Evolutionary conservation across 2,113 vertebrate species (phyloP), one percentile per base, ranked within the genome.

Genomic region (Mystacornis crossleyi): DNA sequence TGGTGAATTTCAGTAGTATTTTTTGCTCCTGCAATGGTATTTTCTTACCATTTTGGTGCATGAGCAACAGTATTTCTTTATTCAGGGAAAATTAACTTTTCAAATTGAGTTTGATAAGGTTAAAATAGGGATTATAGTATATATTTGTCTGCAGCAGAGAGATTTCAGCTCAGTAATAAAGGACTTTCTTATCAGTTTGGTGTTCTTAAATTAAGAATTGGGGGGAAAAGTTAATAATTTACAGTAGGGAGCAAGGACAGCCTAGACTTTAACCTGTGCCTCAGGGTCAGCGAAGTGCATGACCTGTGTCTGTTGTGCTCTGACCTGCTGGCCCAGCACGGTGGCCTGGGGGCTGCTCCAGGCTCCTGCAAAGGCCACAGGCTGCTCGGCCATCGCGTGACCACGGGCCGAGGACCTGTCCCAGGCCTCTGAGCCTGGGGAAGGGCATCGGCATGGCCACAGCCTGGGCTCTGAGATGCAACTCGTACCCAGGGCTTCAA

Each of bases 371-470:
- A 15, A 31, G 58, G 73, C 33, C 7, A 48, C 48, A 34, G 42
- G 48, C 82, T 77, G 79, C 48, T 87, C 5, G 2, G 69, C 33
- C 3, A 2, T 14, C 0, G 0, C 1, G 0, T 3, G 20, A 12
- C 19, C 70, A 4, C 0, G 3, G 54, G 17, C 53, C 18, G 10
- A 10, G 83, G 51, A 60, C 21, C 38, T 5, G 5, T 14, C 58
- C 67, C 26, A 8, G 69, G 17, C 17, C 45, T 89, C 65, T 71
- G 73, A 69, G 26, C 2, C 1, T 5, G 43, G 47, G 69, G 4
- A 73, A 51, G 69, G 36, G 26, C 36, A 23, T 11, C 15, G 21
- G 10, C 28, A 25, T 0, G 24, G 58, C 55, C 74, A 29, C 82
- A 82, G 53, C 51, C 14, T 11, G 10, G 55, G 29, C 7, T 6